Conservation (phyloP, 2,113 vertebrate species). For the Echinops telfairi region DNA sequence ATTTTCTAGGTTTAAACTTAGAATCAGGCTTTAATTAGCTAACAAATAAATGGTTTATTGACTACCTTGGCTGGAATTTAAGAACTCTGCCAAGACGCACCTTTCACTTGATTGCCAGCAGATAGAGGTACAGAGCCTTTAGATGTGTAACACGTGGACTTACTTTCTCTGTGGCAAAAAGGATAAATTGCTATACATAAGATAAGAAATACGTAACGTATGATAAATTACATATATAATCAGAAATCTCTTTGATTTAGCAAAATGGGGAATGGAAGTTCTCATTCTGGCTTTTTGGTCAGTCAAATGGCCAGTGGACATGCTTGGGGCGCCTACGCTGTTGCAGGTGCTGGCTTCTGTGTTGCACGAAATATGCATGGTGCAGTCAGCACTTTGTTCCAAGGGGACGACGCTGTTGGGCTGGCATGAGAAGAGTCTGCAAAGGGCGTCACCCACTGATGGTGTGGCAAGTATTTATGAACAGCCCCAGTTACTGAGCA, state of each 20-base stretch:
- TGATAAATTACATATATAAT: too few species aligned
- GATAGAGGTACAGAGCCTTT: conserved; percentile 16
- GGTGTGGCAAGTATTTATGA: background rate
- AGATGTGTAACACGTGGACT: conserved; percentile 4
- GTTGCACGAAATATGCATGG: background rate
- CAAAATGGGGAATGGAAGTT: background rate
- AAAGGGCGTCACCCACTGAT: too few species aligned
- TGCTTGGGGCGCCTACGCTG: background rate
- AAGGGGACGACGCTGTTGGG: background rate
- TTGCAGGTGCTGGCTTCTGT: background rate
- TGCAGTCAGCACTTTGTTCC: background rate
- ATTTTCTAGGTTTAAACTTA: conserved; percentile 8
- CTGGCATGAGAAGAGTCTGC: background rate
- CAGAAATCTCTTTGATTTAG: conserved; percentile 12
- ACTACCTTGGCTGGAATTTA: background rate
- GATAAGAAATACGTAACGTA: too few species aligned
- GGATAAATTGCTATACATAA: background rate
- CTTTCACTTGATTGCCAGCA: conserved; percentile 65
- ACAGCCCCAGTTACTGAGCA: background rate
- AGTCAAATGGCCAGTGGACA: background rate
- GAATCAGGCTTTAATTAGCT: background rate
- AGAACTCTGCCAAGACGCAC: conserved; percentile 48
- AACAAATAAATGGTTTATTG: conserved; percentile 9
- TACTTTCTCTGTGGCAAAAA: conserved; percentile 71
- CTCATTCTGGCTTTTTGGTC: background rate